phyloP scores from a whole-genome alignment of 2,888 invertebrate species.

The Conus canariensis region DNA sequence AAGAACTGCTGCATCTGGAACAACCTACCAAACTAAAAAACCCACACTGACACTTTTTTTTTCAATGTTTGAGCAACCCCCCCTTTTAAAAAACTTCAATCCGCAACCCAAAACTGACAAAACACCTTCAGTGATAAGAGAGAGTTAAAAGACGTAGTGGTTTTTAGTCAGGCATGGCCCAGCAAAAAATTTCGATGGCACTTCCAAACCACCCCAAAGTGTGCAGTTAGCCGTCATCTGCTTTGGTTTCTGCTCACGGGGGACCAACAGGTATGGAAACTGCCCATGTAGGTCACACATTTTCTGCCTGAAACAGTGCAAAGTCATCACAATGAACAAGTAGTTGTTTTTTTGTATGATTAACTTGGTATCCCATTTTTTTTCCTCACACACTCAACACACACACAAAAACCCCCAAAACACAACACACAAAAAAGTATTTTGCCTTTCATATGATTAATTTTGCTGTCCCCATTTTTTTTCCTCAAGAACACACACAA shows the following conservation, averaged over 20 bases:
- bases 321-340: neutral
- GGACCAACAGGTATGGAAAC: slow-evolving; percentile 7
- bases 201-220: neutral
- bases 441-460: too few relatives aligned
- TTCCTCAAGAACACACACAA: neutral
- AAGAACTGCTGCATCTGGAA: too few relatives aligned
- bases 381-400: rapidly evolving
- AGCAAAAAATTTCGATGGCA: neutral
- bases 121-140: neutral
- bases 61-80: too few relatives aligned
- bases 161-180: neutral
- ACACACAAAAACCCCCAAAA: neutral
- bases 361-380: neutral
- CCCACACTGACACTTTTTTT: too few relatives aligned
- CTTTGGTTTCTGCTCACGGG: neutral
- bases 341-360: neutral
- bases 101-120: neutral
- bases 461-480: too few relatives aligned
- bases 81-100: neutral
- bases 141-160: neutral
- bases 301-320: slow-evolving; percentile 11
- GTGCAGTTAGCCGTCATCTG: neutral
- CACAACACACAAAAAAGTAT: neutral
- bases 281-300: slow-evolving; percentile 1
- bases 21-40: too few relatives aligned